Evolutionary conservation across 2,888 invertebrate species (phyloP), one percentile per base, ranked within the genome.

Genomic region (Drosophila merina): DNA sequence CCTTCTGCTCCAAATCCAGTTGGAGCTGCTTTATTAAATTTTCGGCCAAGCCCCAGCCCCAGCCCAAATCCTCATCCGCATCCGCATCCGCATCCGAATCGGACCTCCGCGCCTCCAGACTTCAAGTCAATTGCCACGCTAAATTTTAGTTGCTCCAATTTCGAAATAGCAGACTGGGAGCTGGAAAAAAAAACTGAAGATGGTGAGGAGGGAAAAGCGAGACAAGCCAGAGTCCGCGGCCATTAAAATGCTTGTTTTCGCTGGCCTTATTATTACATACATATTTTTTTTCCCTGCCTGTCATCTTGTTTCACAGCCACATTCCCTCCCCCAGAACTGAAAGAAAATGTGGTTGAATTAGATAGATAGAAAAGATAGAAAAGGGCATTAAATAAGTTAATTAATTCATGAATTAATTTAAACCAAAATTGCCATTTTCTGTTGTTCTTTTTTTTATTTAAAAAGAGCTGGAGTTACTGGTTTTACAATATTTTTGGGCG

Each of bases 231-330:
- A 68, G 57, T 58, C 69, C 70, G 55, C 54, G 59, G 58, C 81
- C 82, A 86, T 82, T 78, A 81, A 76, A 76, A 76, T 69, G 71
- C 74, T 84, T 80, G 81, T 74, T 84, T 79, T 75, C 75, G 51
- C 64, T 79, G 74, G 71, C 79, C 69, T 76, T 73, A 76, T 80
- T 83, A 80, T 84, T 75, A 59, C 60, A 64, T 57, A 74, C 76
- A 80, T 77, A 86, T 86, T 85, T 77, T 26, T 63, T 75, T 72
- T 28, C 40, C 72, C 68, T 76, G 51, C 74, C 76, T 87, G 86
- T 84, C 85, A 86, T 84, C 85, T 74, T 58, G 76, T 38, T 54
- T 48, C 51, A 48, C n/a, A n/a, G 54, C 44, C 45, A 4, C 20
- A 33, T 44, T 44, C 4, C 12, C 50, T 36, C n/a, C 14, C 4